Evolutionary conservation across 2,113 vertebrate species (phyloP).

Genomic region (Bolborhynchus lineola): DNA sequence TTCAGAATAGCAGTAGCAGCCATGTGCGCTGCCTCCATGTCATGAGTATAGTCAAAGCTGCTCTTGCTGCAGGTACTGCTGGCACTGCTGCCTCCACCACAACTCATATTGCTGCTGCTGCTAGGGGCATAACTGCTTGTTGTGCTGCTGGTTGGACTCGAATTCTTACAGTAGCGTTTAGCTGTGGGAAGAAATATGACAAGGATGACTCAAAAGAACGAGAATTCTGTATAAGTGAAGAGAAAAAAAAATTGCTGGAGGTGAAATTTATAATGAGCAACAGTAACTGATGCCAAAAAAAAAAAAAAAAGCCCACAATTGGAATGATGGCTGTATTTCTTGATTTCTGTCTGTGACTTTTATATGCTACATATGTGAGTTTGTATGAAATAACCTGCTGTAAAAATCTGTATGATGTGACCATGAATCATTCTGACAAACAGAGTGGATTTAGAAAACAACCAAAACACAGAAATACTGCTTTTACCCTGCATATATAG

Average conservation of each 20-base stretch:
- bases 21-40: conserved; percentile 99
- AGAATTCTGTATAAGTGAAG: conserved; percentile 40
- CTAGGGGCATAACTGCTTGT: conserved; percentile 97
- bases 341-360: conserved; percentile 37
- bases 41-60: conserved; percentile 99
- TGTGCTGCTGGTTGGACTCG: conserved; percentile 96
- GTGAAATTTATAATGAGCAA: conserved; percentile 60
- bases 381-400: conserved; percentile 3
- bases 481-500: conserved; percentile 29
- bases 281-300: neutral
- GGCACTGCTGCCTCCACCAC: conserved; percentile 93
- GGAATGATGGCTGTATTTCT: conserved; percentile 54
- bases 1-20: conserved; percentile 98
- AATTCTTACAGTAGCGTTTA: conserved; percentile 97
- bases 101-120: conserved; percentile 95
- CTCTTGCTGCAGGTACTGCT: conserved; percentile 99
- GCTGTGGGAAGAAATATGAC: conserved; percentile 81
- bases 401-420: conserved; percentile 11
- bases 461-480: conserved; percentile 10
- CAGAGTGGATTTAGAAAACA: conserved; percentile 18
- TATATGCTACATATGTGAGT: neutral
- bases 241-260: conserved; percentile 65
- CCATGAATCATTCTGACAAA: conserved; percentile 38
- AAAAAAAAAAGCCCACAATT: neutral
- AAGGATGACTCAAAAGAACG: conserved; percentile 66